These are phyloP conservation scores for Meandrina meandrites DNA, from an alignment of 92 coral and sea anemone genomes.

Conservation along the genomic window DNA sequence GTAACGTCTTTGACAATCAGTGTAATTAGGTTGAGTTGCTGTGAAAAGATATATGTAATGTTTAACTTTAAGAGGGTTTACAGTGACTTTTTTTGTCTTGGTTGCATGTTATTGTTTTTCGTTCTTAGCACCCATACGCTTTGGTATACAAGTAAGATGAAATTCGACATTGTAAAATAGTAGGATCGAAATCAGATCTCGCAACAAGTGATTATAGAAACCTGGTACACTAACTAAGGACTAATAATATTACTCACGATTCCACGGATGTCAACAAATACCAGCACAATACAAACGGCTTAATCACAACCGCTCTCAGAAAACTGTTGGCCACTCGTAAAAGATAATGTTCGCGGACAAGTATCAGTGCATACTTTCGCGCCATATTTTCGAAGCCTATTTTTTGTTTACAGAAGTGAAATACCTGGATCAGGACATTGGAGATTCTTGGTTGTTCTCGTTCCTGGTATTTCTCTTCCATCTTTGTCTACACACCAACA, in stretches of 20 bases:
- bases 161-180: too few species aligned
- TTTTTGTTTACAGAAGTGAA: not conserved
- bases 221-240: too few species aligned
- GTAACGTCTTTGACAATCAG: constrained; percentile 51
- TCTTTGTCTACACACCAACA: constrained; percentile 95
- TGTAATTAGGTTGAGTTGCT: constrained; percentile 40
- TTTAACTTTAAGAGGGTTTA: not conserved
- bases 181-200: too few species aligned
- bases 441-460: constrained; percentile 45
- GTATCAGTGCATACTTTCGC: not conserved
- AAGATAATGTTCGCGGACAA: not conserved
- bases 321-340: not conserved
- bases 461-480: constrained; percentile 79
- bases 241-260: too few species aligned
- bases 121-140: too few species aligned
- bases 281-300: too few species aligned
- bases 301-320: too few species aligned
- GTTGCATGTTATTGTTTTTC: too few species aligned
- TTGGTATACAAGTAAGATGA: too few species aligned
- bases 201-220: too few species aligned
- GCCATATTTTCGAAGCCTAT: too few species aligned
- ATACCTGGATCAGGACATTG: constrained; percentile 43
- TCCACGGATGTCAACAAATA: too few species aligned
- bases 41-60: not conserved
- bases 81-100: not conserved